Base-by-base conservation (phyloP, 2,888 invertebrate species). In the Tubulanus polymorphus region DNA sequence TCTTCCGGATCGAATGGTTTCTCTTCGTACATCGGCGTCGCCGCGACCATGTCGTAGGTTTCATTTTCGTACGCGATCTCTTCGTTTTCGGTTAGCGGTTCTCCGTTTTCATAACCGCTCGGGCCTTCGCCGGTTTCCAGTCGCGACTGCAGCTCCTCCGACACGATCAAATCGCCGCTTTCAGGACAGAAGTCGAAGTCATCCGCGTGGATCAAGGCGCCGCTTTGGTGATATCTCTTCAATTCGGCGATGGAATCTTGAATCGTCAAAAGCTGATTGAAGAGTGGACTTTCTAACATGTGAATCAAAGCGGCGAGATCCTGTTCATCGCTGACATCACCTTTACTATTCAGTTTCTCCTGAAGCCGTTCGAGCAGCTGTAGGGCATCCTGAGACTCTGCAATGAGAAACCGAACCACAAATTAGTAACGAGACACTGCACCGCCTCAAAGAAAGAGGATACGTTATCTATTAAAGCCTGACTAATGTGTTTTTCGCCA, bases 241-340 rank as follows among this genome's bases (percentile, higher is more conserved):
- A 95, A 82, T 81, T 93, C 90, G 47, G 87, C 86, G 46, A 95
- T 82, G 0, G 94, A 93, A 76, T 94, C 93, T 83, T 94, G 89
- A 58, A 95, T 87, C 54, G 90, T 91, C 20, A 92, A 89, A 69
- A 94, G 90, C 71, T 91, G 91, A 62, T 89, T 85, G 69, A 95
- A 88, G 53, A 94, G 90, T 2, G 94, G 94, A 81, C 93, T 93
- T 71, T 93, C 91, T 60, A 80, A 74, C 60, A 93, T 85, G 62
- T 88, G 88, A 65, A 93, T 86, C 46, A 93, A 83, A 62, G 90
- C 86, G 73, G 88, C 88, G 54, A 93, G 81, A 74, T 93, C 92
- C 73, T 90, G 72, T 59, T 77, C 76, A 45, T 64, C 67, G 51
- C 62, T 63, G 60, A 68, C 70, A 52, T 74, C 74, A 70, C 90